Evolutionary conservation across 2,113 vertebrate genomes (phyloP), one percentile per base, ranked within the genome.

Genomic region (Nothocercus nigrocapillus): DNA sequence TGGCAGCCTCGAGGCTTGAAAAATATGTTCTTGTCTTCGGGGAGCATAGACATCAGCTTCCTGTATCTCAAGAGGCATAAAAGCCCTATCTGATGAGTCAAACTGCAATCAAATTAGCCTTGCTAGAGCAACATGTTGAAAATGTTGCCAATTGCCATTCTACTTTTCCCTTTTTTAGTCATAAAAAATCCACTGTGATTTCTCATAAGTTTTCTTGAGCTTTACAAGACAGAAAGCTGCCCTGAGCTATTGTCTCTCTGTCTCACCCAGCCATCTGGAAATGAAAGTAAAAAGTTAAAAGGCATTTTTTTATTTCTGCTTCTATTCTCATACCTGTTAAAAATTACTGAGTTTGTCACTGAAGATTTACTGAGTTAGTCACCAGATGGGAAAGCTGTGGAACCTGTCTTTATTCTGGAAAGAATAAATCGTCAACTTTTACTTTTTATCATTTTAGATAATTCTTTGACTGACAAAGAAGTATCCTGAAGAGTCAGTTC

Each of bases 1-100:
- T 88, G 92, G 79, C 86, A 91, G 78, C 85, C 70, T 38, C 45
- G 75, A 91, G 82, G 56, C 75, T 87, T 85, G 82, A 82, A 94
- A 95, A 96, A 96, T 93, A 45, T 66, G 75, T 93, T 87, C 64
- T 38, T 56, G 32, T 88, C 77, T 95, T 96, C 64, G 64, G 66
- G 90, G 40, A 85, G 70, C 36, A 38, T 3, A 93, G 88, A 56
- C 51, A 78, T 83, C 74, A 89, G 66, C 91, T 91, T 51, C 4
- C 30, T 90, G 82, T 67, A 58, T 89, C 85, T 92, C 78, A 89
- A n/a, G 84, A 90, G 79, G 79, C 88, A 85, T 76, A 95, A 90
- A 67, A 91, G 76, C 66, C 94, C 82, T 74, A 82, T 69, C 77
- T 92, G 74, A 95, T 90, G 74, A 96, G 81, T 82, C 70, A 94